phyloP scores from a whole-genome alignment of 2,888 invertebrate genomes.

The Trisateles emortualis region DNA sequence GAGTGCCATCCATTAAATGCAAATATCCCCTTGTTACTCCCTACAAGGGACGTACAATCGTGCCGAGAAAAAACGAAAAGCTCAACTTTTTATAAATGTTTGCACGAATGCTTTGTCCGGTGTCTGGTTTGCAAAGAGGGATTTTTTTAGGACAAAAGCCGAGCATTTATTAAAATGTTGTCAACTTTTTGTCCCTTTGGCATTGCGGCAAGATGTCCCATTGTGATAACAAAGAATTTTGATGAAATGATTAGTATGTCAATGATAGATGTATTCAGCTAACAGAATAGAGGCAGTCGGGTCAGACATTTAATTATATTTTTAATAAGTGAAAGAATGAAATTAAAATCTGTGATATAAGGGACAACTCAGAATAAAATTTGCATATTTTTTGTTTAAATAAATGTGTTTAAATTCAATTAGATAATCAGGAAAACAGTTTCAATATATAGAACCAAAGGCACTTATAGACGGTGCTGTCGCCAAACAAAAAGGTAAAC shows the following conservation, averaged over 20 bases:
- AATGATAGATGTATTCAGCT: slow-evolving; percentile 13
- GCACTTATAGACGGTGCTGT: no score
- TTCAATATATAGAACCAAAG: no score
- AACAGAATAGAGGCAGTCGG: background rate
- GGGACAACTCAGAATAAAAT: background rate
- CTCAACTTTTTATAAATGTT: slow-evolving; percentile 76
- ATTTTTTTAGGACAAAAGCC: slow-evolving; percentile 68
- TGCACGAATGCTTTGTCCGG: slow-evolving; percentile 73
- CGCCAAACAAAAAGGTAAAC: no score
- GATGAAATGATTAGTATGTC: slow-evolving; percentile 45
- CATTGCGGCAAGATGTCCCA: slow-evolving; percentile 31
- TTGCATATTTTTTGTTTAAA: background rate
- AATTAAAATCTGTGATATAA: background rate
- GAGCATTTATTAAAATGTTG: slow-evolving; percentile 76
- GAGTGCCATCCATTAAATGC: slow-evolving; percentile 61
- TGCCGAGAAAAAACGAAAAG: slow-evolving; percentile 59
- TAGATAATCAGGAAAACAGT: no score
- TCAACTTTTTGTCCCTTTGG: slow-evolving; percentile 57
- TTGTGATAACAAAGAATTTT: slow-evolving; percentile 40
- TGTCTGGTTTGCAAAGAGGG: slow-evolving; percentile 68
- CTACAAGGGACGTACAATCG: slow-evolving; percentile 55
- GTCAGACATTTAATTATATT: slow-evolving; percentile 3
- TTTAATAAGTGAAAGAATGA: background rate
- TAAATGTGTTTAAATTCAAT: background rate
- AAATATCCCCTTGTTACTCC: slow-evolving; percentile 58